Conservation (phyloP, 2,888 invertebrate species). For the Panzeria rudis region DNA sequence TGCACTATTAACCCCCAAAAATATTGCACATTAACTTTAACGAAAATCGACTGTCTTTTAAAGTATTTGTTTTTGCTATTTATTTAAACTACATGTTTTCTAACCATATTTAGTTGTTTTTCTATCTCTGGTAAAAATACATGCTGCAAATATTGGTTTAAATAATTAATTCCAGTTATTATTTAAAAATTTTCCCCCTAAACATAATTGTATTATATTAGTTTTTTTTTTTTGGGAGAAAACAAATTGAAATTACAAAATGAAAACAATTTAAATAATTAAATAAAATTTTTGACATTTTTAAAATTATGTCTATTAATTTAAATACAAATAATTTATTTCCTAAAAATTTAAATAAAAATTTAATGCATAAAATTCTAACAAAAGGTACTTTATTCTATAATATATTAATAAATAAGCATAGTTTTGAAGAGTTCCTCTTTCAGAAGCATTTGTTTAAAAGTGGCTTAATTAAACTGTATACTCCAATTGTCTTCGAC, state of each 20-base stretch:
- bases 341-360: not conserved
- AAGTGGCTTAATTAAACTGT: too few relatives aligned
- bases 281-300: constrained; percentile 41
- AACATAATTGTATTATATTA: constrained; percentile 3
- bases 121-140: constrained; percentile 30
- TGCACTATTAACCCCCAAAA: too few relatives aligned
- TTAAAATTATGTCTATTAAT: constrained; percentile 14
- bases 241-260: constrained; percentile 29
- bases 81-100: constrained; percentile 32
- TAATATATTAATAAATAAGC: too few relatives aligned
- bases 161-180: constrained; percentile 60
- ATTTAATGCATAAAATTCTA: not conserved
- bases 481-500: too few relatives aligned
- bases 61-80: not conserved
- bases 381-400: too few relatives aligned
- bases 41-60: not conserved
- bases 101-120: constrained; percentile 38
- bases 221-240: not conserved
- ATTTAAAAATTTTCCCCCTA: not conserved
- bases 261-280: constrained; percentile 36
- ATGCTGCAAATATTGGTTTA: constrained; percentile 54
- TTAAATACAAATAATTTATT: constrained; percentile 14
- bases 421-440: too few relatives aligned
- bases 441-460: too few relatives aligned
- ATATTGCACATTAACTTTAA: not conserved